Evolutionary conservation across 1,140 invertebrate genomes (phyloP), one percentile per base, ranked within the genome.

Genomic region (Zaprionus inermis): DNA sequence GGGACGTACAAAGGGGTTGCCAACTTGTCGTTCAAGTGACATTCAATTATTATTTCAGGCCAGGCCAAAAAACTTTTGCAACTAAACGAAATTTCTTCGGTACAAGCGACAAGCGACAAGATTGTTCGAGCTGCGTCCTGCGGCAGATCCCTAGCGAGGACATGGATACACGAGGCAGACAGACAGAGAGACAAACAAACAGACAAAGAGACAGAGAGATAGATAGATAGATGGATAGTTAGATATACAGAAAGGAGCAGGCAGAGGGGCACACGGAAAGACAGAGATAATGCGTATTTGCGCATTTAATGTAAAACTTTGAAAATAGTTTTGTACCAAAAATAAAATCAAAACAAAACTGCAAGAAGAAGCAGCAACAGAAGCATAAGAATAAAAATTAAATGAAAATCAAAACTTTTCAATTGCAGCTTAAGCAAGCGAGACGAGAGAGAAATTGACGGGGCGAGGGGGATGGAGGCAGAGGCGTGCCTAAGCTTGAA

Each of bases 21-120:
- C 75, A 86, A 86, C 69, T 76, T 90, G 84, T 89, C 84, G 84
- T 89, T 89, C 84, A 89, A 89, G 84, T 89, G 84, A 84, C 84
- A 89, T 89, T 89, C 84, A 89, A 89, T 89, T 89, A 89, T 89
- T 89, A 89, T 89, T 89, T 89, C 84, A 89, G 84, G 69, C 77
- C 66, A 73, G 66, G 55, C 70, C 73, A 72, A 68, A 85, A 88
- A 89, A 65, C 20, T 89, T 88, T 88, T 76, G 59, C 59, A 75
- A 68, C 80, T 54, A 61, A 83, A 76, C 78, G 46, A 68, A 20
- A 56, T 54, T 52, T 55, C 32, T 67, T 58, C 38, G 60, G 34
- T 49, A 68, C 51, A 71, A 64, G 49, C 68, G 80, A 73, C 76
- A 76, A 83, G 77, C 73, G 83, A 88, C 83, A 88, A 88, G 79